Evolutionary conservation across 2,888 invertebrate species (phyloP).

Genomic region (Noctua fimbriata): DNA sequence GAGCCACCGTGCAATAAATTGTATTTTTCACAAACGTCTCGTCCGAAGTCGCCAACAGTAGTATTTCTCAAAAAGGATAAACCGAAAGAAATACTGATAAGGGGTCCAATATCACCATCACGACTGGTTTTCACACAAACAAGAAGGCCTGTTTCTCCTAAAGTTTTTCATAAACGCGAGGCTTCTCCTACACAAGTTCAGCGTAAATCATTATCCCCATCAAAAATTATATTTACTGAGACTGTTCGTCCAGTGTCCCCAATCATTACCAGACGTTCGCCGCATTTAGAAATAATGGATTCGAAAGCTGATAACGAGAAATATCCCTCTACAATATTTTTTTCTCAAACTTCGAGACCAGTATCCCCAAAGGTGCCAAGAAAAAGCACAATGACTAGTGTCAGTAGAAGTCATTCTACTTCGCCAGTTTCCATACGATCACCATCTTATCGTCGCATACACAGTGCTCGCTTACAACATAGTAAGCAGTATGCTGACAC

Average conservation of each 20-base stretch:
- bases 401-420: slow-evolving; percentile 86
- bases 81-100: slow-evolving; percentile 62
- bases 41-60: slow-evolving; percentile 85
- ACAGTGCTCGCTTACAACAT: slow-evolving; percentile 85
- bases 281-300: slow-evolving; percentile 66
- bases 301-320: slow-evolving; percentile 69
- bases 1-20: slow-evolving; percentile 91
- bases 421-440: slow-evolving; percentile 92
- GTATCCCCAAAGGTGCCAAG: slow-evolving; percentile 82
- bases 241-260: slow-evolving; percentile 84
- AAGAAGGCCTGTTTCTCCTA: slow-evolving; percentile 82
- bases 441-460: slow-evolving; percentile 92
- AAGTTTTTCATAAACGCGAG: slow-evolving; percentile 71
- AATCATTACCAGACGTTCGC: slow-evolving; percentile 68
- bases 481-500: slow-evolving; percentile 78
- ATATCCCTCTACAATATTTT: slow-evolving; percentile 78
- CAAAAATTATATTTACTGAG: slow-evolving; percentile 82
- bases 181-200: slow-evolving; percentile 62
- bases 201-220: slow-evolving; percentile 76
- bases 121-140: slow-evolving; percentile 82
- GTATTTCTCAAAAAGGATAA: slow-evolving; percentile 81
- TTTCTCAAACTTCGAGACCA: slow-evolving; percentile 85
- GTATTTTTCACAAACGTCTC: slow-evolving; percentile 87
- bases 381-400: slow-evolving; percentile 65
- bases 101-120: slow-evolving; percentile 77